These are phyloP conservation scores for Halcyon malimbica DNA, from an alignment of 2,113 vertebrate genomes.

Conservation along the genomic window DNA sequence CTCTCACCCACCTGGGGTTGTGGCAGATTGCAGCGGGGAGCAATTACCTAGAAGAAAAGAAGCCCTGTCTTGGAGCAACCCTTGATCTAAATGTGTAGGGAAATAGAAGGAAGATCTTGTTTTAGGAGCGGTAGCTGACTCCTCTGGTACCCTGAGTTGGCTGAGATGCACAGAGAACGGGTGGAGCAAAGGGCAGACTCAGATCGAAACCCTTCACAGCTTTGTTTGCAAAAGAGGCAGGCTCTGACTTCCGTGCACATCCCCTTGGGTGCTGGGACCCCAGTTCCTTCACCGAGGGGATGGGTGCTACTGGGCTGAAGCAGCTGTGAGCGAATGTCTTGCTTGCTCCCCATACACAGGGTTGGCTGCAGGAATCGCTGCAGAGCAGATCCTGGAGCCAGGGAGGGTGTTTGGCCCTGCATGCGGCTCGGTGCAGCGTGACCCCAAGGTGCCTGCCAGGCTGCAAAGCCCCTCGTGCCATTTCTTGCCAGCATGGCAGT, in stretches of 20 bases:
- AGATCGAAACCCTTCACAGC: background rate
- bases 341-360: rapidly evolving
- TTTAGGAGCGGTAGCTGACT: background rate
- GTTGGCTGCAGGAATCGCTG: background rate
- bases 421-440: rapidly evolving
- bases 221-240: background rate
- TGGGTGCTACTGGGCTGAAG: background rate
- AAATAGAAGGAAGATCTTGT: background rate
- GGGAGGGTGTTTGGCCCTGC: background rate
- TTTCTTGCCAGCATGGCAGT: background rate
- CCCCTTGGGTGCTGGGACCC: background rate
- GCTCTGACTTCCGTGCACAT: background rate
- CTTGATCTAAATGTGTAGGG: background rate
- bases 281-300: rapidly evolving
- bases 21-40: background rate
- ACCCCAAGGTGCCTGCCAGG: background rate
- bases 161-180: background rate
- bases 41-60: background rate
- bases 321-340: background rate
- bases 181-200: background rate
- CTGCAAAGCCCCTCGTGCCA: background rate
- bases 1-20: background rate
- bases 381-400: background rate
- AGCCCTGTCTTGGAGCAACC: background rate
- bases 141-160: background rate